Percentiles rank a stretch among this genome's conserved stretches.
phyloP scores from a whole-genome alignment of 1,140 invertebrate genomes.

The Sinonovacula constricta region DNA sequence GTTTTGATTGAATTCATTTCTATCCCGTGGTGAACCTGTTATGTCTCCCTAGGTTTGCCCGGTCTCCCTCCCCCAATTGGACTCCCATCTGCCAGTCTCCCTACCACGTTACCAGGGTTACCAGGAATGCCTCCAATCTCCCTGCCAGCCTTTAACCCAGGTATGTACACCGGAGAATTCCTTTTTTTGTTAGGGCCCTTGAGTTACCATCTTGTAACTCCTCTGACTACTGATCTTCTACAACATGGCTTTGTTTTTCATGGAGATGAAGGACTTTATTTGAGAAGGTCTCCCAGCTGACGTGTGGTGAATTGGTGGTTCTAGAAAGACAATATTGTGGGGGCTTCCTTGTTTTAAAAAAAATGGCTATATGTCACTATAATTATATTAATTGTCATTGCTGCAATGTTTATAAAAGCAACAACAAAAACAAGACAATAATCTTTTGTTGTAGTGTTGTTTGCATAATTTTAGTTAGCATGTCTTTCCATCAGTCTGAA shows the following conservation, averaged over 20 bases:
- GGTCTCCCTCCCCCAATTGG: conserved; percentile 58
- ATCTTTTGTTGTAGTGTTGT: too few species aligned
- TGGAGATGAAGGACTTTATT: not conserved
- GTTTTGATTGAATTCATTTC: too few species aligned
- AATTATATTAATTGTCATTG: too few species aligned
- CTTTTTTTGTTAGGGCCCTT: not conserved
- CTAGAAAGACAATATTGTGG: not conserved
- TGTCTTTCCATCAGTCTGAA: too few species aligned
- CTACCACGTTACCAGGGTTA: too few species aligned
- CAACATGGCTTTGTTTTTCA: not conserved
- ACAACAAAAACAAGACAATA: too few species aligned
- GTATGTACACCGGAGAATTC: not conserved
- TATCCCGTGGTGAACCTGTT: too few species aligned
- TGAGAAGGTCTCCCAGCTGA: not conserved
- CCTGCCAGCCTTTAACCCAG: conserved; percentile 57
- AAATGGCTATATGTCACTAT: too few species aligned
- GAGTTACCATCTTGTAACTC: not conserved
- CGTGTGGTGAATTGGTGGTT: too few species aligned
- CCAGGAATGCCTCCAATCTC: conserved; percentile 68
- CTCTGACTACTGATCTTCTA: not conserved
- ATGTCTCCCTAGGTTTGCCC: conserved; percentile 53
- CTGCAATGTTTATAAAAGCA: too few species aligned
- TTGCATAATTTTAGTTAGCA: too few species aligned
- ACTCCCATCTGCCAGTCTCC: conserved; percentile 65
- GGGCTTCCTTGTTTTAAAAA: not conserved